phyloP scores from a whole-genome alignment of 2,888 invertebrate species.

The Pecten maximus region DNA sequence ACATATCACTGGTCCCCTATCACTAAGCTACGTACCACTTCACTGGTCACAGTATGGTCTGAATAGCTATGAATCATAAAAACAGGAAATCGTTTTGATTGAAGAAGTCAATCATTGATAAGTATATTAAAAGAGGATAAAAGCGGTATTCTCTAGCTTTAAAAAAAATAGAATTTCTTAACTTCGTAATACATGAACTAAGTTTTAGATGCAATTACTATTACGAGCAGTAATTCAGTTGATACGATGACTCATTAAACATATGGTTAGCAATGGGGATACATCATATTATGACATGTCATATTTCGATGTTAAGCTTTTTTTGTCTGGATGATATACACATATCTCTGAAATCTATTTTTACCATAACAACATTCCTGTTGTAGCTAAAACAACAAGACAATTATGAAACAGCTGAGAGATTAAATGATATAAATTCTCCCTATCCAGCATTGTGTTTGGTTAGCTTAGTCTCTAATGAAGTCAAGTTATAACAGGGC shows the following conservation, averaged over 20 bases:
- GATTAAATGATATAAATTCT: background rate
- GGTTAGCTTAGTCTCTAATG: too few species aligned
- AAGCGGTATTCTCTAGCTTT: too few species aligned
- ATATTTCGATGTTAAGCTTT: background rate
- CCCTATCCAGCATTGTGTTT: background rate
- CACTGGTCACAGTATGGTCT: too few species aligned
- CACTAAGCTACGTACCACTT: too few species aligned
- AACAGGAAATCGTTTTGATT: too few species aligned
- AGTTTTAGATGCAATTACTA: background rate
- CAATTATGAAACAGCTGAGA: background rate
- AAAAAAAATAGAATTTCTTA: too few species aligned
- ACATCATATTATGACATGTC: background rate
- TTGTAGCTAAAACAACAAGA: background rate
- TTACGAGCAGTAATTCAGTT: background rate
- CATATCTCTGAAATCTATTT: background rate
- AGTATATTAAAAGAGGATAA: too few species aligned
- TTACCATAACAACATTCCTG: background rate
- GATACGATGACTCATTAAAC: background rate
- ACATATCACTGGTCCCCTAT: too few species aligned
- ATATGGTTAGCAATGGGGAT: background rate
- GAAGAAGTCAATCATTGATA: too few species aligned
- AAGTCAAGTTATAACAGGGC: too few species aligned
- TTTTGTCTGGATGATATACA: background rate
- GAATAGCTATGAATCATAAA: too few species aligned
- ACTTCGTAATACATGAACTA: background rate